Conservation (phyloP, 2,888 invertebrate species). For the Achlya flavicornis region DNA sequence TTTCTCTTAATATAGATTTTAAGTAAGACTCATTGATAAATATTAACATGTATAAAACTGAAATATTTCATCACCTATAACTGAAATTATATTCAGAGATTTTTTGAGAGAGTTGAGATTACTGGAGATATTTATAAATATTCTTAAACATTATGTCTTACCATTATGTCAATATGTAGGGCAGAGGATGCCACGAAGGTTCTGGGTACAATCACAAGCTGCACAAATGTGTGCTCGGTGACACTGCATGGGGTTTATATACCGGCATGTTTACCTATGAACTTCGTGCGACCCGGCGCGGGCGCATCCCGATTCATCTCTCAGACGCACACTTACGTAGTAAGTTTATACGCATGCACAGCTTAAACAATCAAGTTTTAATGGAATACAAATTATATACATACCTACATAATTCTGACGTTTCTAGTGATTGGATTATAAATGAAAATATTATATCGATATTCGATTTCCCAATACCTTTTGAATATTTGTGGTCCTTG, state of each 20-base stretch:
- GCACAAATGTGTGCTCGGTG: slow-evolving; percentile 71
- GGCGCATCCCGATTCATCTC: slow-evolving; percentile 67
- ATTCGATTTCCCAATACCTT: slow-evolving; percentile 35
- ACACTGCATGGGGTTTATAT: slow-evolving; percentile 79
- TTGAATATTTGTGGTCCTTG: slow-evolving; percentile 28
- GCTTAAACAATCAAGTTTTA: slow-evolving; percentile 43
- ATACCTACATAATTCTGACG: slow-evolving; percentile 38
- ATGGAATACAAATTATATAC: slow-evolving; percentile 42
- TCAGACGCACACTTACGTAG: slow-evolving; percentile 34
- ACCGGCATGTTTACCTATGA: slow-evolving; percentile 79
- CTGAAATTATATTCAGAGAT: no score
- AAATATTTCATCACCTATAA: no score
- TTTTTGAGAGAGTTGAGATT: no score
- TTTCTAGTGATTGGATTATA: slow-evolving; percentile 29
- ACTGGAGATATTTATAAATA: neutral
- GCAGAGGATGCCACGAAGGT: slow-evolving; percentile 38
- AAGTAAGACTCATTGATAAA: no score
- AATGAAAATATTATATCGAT: slow-evolving; percentile 44
- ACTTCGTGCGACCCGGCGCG: slow-evolving; percentile 73
- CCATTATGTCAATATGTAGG: slow-evolving; percentile 50
- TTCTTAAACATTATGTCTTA: slow-evolving; percentile 33
- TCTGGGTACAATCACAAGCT: slow-evolving; percentile 66
- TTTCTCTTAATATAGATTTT: no score
- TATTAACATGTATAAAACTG: no score
- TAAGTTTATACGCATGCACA: slow-evolving; percentile 28